phyloP scores from a whole-genome alignment of 30 jellyfish, hydroid and myxozoan species.

The Chironex yamaguchii region DNA sequence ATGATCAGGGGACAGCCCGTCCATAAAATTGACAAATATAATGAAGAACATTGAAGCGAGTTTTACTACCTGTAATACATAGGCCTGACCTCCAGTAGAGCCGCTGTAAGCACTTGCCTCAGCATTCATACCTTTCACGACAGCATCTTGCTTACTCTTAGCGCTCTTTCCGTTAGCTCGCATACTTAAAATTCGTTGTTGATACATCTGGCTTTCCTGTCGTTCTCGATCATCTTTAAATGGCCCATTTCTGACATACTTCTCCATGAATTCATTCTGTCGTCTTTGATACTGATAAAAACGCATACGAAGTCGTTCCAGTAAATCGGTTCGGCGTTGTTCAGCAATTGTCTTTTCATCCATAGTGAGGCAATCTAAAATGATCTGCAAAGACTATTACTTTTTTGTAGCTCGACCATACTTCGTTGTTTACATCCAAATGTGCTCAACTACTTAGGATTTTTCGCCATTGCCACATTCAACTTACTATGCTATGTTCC shows the following conservation, averaged over 20 bases:
- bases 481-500: not conserved
- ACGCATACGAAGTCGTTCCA: conserved; percentile 88
- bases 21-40: no score
- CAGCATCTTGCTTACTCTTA: not conserved
- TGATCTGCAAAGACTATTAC: not conserved
- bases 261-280: conserved; percentile 65
- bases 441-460: not conserved
- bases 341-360: conserved; percentile 10
- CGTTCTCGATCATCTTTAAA: conserved; percentile 81
- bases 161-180: conserved; percentile 57
- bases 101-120: not conserved
- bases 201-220: conserved; percentile 80
- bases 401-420: not conserved
- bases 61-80: conserved; percentile 8
- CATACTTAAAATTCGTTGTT: conserved; percentile 72
- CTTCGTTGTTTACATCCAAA: not conserved
- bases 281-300: conserved; percentile 82
- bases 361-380: not conserved
- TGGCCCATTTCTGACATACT: conserved; percentile 70
- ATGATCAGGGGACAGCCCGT: no score
- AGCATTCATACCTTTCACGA: not conserved
- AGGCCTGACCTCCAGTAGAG: conserved; percentile 19
- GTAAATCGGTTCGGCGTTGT: conserved; percentile 82
- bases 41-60: no score
- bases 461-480: not conserved